These are phyloP conservation scores for Falco rusticolus DNA, from an alignment of 2,797 vertebrate genomes.

Conservation along the genomic window DNA sequence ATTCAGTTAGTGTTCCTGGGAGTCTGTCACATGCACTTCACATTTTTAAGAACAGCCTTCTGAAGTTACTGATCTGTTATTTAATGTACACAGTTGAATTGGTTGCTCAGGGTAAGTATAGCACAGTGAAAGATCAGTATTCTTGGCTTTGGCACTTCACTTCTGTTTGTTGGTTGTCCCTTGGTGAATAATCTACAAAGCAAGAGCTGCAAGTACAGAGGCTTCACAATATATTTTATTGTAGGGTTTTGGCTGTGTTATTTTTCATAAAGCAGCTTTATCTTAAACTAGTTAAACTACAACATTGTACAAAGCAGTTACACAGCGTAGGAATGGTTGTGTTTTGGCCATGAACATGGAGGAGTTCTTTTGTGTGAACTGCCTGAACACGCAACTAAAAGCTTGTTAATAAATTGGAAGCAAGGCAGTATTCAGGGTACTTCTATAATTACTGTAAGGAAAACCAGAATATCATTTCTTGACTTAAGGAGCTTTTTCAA, in stretches of 20 bases:
- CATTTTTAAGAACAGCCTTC: not conserved
- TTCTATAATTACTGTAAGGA: not conserved
- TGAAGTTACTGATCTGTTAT: constrained; percentile 11
- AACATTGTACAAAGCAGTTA: not conserved
- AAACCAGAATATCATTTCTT: not conserved
- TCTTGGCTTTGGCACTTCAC: not conserved
- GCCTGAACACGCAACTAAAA: not conserved
- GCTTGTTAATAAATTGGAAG: not conserved
- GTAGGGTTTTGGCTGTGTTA: not conserved
- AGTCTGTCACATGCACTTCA: not conserved
- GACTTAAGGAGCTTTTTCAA: not conserved
- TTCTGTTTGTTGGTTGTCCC: not conserved
- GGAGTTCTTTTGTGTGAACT: not conserved
- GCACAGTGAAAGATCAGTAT: not conserved
- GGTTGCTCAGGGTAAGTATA: constrained; percentile 48
- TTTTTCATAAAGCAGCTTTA: not conserved
- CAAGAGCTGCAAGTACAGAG: not conserved
- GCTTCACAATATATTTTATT: not conserved
- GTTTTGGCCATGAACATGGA: not conserved
- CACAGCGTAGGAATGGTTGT: not conserved
- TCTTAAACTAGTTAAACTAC: not conserved
- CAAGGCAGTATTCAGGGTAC: not conserved
- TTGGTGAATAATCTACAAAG: not conserved
- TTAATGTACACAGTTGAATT: constrained; percentile 25
- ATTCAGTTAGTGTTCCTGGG: not conserved